These are phyloP conservation scores for Cephus pygmeus DNA, from an alignment of 2,888 invertebrate genomes.

Conservation along the genomic window DNA sequence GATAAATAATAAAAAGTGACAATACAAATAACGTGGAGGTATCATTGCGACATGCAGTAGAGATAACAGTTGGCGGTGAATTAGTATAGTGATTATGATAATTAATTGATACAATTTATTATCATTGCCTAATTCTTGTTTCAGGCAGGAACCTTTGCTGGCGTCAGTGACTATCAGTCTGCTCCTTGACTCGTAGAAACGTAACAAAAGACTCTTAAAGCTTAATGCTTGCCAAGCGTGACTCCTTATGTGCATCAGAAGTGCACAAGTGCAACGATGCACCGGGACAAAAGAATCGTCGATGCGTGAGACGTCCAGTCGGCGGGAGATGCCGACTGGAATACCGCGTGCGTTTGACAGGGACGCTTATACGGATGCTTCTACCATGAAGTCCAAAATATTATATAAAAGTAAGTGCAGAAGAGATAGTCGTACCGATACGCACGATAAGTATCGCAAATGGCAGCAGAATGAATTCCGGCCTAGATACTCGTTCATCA, in stretches of 20 bases:
- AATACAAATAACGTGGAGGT: background rate
- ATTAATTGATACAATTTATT: background rate
- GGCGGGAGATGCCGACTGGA: background rate
- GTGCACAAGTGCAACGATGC: background rate
- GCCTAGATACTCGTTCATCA: slow-evolving; percentile 19
- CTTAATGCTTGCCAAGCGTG: background rate
- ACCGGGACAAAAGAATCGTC: background rate
- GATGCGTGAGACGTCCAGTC: background rate
- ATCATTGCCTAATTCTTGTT: background rate
- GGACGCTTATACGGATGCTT: background rate
- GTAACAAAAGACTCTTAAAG: background rate
- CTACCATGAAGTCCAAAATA: background rate
- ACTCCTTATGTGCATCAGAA: background rate
- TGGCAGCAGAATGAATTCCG: background rate
- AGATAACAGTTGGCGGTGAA: background rate
- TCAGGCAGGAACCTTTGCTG: background rate
- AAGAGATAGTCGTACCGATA: background rate
- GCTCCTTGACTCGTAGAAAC: background rate
- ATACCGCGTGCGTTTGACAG: background rate
- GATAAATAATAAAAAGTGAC: background rate
- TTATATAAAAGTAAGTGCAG: background rate
- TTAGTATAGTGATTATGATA: background rate
- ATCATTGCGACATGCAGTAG: background rate
- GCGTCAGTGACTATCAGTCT: background rate
- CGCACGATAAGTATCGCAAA: background rate